Base-by-base conservation (phyloP, 2,888 invertebrate species). In the Zootermopsis nevadensis region DNA sequence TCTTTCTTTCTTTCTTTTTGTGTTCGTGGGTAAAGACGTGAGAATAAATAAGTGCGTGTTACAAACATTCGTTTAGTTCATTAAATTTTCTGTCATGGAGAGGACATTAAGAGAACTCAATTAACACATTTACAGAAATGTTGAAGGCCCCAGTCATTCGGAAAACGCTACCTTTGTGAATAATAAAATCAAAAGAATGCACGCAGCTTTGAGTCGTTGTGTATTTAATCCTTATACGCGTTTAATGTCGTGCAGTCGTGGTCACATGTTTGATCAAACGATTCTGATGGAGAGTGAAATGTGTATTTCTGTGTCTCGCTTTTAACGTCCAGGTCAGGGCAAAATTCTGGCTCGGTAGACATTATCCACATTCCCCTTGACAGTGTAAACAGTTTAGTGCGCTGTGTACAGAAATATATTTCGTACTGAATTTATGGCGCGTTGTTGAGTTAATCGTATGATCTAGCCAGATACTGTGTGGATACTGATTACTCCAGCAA, bases 181-280 rank as follows among this genome's bases (percentile, higher is more conserved):
- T 66, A 66, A 66, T 66, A 66, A 66, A 66, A 66, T 66, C n/a
- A 60, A n/a, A n/a, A 30, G 27, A 30, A 30, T 66, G 15, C 66
- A 66, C 27, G 1, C 19, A 66, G 66, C 66, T n/a, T 3, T 48
- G 48, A 1, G 48, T 48, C 4, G n/a, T n/a, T 30, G 10, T 66
- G n/a, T 66, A 27, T 30, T 30, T n/a, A 66, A 30, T 66, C 66
- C 27, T 66, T 30, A 66, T 66, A 66, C 66, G 30, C 27, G 66
- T n/a, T 66, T 30, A 66, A 30, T 30, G 66, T 19, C 27, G 27
- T 19, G n/a, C 12, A 66, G 27, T 30, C 30, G 66, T 66, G 66
- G 27, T 66, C 27, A 66, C n/a, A 66, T 66, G 66, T 66, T 66
- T 66, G 66, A 66, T 66, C 66, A 66, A 66, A 66, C 66, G 10